A percentile compares a stretch with the other conserved stretches of the same genome.
These are phyloP conservation scores for Diploscapter pachys DNA, from an alignment of 1,140 invertebrate species.

Conservation along the genomic window DNA sequence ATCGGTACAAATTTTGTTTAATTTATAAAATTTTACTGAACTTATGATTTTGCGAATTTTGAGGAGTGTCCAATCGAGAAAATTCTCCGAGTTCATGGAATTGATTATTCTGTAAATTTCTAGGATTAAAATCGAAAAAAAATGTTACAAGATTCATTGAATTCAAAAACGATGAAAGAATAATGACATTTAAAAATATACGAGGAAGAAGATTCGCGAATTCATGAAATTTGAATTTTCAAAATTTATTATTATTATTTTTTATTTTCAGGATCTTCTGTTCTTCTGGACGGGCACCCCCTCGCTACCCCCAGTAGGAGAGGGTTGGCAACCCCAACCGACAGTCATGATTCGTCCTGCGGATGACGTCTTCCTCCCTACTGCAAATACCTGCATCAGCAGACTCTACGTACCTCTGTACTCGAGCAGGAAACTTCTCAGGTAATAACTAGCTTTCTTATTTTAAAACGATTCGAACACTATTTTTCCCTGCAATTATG, in stretches of 20 bases:
- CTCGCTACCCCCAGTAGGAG: constrained; percentile 92
- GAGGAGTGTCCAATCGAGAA: too few species aligned
- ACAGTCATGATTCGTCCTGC: constrained; percentile 94
- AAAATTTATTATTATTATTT: background rate
- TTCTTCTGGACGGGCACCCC: constrained; percentile 99
- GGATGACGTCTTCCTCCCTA: constrained; percentile 93
- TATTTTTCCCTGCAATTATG: too few species aligned
- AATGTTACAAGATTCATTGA: too few species aligned
- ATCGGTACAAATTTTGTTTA: constrained; percentile 65
- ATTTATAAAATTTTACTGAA: background rate
- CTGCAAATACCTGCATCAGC: constrained; percentile 98
- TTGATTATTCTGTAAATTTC: too few species aligned
- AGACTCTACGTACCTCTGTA: constrained; percentile 96
- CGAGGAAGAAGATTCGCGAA: too few species aligned
- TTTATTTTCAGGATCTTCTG: constrained; percentile 65
- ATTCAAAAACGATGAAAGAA: too few species aligned
- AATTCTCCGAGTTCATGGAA: too few species aligned
- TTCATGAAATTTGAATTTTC: too few species aligned
- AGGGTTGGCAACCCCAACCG: constrained; percentile 98
- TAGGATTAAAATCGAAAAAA: too few species aligned
- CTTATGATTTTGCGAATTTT: background rate
- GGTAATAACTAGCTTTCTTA: constrained; percentile 60
- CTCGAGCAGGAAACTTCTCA: constrained; percentile 86
- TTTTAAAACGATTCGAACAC: too few species aligned
- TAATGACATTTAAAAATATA: too few species aligned